Evolutionary conservation across 2,888 invertebrate genomes (phyloP).

Genomic region (Eupithecia dodoneata): DNA sequence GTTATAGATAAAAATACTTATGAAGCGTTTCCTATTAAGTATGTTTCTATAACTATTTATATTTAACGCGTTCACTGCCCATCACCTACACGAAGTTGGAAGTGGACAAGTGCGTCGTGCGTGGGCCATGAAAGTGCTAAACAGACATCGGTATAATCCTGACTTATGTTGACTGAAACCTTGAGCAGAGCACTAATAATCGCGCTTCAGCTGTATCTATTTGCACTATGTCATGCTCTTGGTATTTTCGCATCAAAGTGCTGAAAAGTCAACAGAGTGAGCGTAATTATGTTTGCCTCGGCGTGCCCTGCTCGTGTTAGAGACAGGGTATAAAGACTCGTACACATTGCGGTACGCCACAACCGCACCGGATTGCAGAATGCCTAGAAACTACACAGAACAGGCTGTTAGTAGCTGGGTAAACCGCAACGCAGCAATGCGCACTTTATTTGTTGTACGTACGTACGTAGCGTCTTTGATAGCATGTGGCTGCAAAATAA

Average conservation of each 20-base stretch:
- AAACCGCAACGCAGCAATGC: conserved; percentile 14
- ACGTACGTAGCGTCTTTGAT: background rate
- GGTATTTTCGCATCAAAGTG: conserved; percentile 53
- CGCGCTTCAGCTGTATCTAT: conserved; percentile 33
- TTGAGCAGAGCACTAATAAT: conserved; percentile 28
- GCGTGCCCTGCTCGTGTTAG: conserved; percentile 43
- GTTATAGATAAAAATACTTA: no score
- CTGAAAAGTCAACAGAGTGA: conserved; percentile 52
- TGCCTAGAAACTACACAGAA: conserved; percentile 16
- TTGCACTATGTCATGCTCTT: conserved; percentile 38
- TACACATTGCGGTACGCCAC: conserved; percentile 41
- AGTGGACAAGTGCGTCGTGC: background rate
- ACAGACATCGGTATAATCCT: conserved; percentile 27
- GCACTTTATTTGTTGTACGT: conserved; percentile 6
- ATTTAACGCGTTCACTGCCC: background rate
- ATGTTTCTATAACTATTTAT: background rate
- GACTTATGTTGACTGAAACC: conserved; percentile 23
- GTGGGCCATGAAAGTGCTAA: background rate
- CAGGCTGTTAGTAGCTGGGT: conserved; percentile 2
- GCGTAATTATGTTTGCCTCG: conserved; percentile 61
- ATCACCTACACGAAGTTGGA: background rate
- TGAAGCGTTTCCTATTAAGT: no score
- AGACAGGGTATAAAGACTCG: conserved; percentile 51
- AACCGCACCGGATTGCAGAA: conserved; percentile 32
- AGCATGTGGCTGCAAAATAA: background rate